Percentiles rank a stretch among this genome's conserved stretches.
Evolutionary conservation across 2,888 invertebrate species (phyloP).

Genomic region (Eristalis tenax): DNA sequence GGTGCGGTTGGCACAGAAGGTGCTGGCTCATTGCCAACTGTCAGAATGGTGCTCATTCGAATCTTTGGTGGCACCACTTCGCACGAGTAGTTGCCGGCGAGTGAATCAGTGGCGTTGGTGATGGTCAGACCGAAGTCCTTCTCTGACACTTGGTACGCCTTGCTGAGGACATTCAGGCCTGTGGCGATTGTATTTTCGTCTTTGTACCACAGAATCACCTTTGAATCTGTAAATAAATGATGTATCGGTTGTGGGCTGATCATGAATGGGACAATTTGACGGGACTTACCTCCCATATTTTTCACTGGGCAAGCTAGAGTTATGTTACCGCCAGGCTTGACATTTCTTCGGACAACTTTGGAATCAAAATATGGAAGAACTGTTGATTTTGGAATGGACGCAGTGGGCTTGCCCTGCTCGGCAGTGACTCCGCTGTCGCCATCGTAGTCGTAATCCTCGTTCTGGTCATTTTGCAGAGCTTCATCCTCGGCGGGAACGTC

Average conservation of each 20-base stretch:
- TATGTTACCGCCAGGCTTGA: conserved; percentile 42
- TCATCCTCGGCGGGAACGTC: background rate
- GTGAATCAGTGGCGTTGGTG: conserved; percentile 49
- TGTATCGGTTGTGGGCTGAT: background rate
- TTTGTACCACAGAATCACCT: conserved; percentile 61
- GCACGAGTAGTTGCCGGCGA: conserved; percentile 57
- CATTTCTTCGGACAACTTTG: conserved; percentile 22
- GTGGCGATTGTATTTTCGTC: conserved; percentile 56
- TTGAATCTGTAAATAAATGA: conserved; percentile 32
- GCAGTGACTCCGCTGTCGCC: conserved; percentile 14
- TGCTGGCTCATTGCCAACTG: conserved; percentile 36
- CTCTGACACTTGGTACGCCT: conserved; percentile 37
- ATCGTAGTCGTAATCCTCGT: conserved; percentile 53
- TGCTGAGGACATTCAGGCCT: conserved; percentile 43
- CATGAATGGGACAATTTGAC: background rate
- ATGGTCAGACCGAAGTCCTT: conserved; percentile 55
- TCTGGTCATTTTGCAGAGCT: conserved; percentile 41
- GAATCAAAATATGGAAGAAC: conserved; percentile 50
- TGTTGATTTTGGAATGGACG: conserved; percentile 51
- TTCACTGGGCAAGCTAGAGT: conserved; percentile 55
- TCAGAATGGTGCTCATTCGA: conserved; percentile 56
- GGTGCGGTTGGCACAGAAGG: conserved; percentile 15
- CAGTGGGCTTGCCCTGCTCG: conserved; percentile 44
- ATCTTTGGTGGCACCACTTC: conserved; percentile 56
- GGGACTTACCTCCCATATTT: conserved; percentile 44